Base-by-base conservation (phyloP, 2,797 vertebrate species). In the Carcharodon carcharias region DNA sequence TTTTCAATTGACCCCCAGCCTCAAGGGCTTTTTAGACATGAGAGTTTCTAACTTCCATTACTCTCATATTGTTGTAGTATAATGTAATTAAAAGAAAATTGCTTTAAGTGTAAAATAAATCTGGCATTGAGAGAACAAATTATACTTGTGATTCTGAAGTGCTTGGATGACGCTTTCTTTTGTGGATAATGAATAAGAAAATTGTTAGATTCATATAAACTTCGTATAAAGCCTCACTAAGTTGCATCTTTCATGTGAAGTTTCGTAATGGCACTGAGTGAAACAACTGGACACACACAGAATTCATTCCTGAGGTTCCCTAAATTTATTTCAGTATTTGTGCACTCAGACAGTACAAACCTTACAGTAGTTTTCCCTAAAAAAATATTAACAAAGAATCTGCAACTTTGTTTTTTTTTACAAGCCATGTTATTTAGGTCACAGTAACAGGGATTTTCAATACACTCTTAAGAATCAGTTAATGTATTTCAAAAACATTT, bases 311-410 rank as follows among this genome's bases (percentile, higher is more conserved):
- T 98, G 98, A 98, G 98, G 98, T 98, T 98, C 97, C 98, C 98
- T 98, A 98, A 97, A 97, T 98, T 98, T 98, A 98, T 98, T 98
- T 98, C 98, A 98, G 98, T 98, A 98, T 98, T 98, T 98, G 98
- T 98, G 98, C 98, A 98, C 98, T 98, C 98, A 97, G 97, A 98
- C 98, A 98, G 98, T 98, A 98, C 98, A 98, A 98, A 98, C 97
- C 97, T 98, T 98, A 98, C 98, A 98, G 98, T 98, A 98, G 91
- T 98, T 98, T 98, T 98, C 97, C 97, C 98, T 98, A 98, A 98
- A 98, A 98, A 98, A 98, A 98, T 98, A 98, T 98, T 98, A 95
- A 98, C 98, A 98, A 98, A 98, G 98, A 98, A 98, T 98, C 98
- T 98, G 98, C 98, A 98, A 97, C 97, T 98, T 98, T 97, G 97